Evolutionary conservation across 2,797 vertebrate species (phyloP).

Genomic region (Platyrinchus mystaceus): DNA sequence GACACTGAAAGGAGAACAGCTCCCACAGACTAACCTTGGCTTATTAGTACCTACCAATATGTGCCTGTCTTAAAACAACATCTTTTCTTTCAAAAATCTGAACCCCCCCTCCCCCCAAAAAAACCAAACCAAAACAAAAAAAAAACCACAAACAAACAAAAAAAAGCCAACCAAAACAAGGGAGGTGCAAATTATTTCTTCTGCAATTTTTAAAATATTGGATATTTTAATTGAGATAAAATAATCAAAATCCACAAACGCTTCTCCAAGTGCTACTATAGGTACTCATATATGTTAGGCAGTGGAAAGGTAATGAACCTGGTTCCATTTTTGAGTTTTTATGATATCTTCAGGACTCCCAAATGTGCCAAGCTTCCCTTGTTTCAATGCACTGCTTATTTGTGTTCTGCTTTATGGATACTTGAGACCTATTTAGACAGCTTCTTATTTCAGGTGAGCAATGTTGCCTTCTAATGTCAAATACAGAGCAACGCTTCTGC

Average conservation of each 20-base stretch:
- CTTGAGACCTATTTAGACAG: not conserved
- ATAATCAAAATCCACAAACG: not conserved
- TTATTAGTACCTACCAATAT: not conserved
- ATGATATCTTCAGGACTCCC: not conserved
- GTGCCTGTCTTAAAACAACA: rapidly evolving
- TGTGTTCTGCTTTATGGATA: not conserved
- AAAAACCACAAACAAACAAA: not conserved
- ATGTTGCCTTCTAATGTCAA: not conserved
- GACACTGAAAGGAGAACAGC: not conserved
- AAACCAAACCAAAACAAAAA: too few relatives aligned
- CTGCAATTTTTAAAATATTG: not conserved
- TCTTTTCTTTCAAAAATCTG: not conserved
- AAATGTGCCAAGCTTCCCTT: not conserved
- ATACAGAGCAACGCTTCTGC: not conserved
- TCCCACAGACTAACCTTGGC: not conserved
- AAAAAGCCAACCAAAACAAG: too few relatives aligned
- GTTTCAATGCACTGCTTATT: not conserved
- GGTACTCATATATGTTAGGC: not conserved
- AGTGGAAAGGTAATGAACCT: rapidly evolving
- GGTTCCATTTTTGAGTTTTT: not conserved
- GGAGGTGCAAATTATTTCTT: not conserved
- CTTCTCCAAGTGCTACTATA: not conserved
- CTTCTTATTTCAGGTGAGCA: not conserved
- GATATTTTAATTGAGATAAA: not conserved
- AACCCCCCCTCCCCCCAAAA: too few relatives aligned